Base-by-base conservation (phyloP, 2,113 vertebrate species). In the Tangachromis dhanisi region DNA sequence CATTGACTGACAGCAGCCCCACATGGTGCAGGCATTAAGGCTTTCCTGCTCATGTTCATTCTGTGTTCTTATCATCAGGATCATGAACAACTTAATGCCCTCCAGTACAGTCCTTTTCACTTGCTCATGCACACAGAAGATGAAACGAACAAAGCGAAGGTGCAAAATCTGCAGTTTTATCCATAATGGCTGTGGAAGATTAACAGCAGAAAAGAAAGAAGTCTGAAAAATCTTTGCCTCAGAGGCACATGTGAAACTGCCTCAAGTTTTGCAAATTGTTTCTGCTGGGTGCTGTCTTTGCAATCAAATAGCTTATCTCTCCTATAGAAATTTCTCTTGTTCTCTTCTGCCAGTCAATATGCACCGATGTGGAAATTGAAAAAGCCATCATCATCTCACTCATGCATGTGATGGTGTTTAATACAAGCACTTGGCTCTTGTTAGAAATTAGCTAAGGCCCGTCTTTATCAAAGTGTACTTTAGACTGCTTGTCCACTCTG, bases 341-440 rank as follows among this genome's bases (percentile, higher is more conserved):
- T 86, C 63, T 42, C 83, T 9, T 35, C 85, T 87, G 82, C 73
- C 83, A 63, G 87, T 95, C 90, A 92, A 85, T 90, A 83, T 63
- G 73, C 14, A 2, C 63, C 14, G 26, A 45, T 51, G 83, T 88
- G 88, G 84, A 61, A 86, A 89, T 21, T 90, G 86, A 86, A 93
- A 91, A 88, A 87, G 40, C 21, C 88, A 91, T 91, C 87, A 84
- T 87, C 71, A 86, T 90, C 89, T 88, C 73, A 80, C 55, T 84
- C 61, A 79, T 66, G 83, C 63, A 79, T 53, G 29, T 85, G 84
- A 88, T 84, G 9, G 17, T 42, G 68, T 85, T 88, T 87, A 63
- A 87, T 61, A 81, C 63, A 42, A 89, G 42, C 38, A 82, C 83
- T 45, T 19, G 4, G n/a, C 66, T 86, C 61, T 35, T 63, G 86